These are phyloP conservation scores for Proales similis DNA, from an alignment of 1,140 invertebrate species.

Conservation along the genomic window DNA sequence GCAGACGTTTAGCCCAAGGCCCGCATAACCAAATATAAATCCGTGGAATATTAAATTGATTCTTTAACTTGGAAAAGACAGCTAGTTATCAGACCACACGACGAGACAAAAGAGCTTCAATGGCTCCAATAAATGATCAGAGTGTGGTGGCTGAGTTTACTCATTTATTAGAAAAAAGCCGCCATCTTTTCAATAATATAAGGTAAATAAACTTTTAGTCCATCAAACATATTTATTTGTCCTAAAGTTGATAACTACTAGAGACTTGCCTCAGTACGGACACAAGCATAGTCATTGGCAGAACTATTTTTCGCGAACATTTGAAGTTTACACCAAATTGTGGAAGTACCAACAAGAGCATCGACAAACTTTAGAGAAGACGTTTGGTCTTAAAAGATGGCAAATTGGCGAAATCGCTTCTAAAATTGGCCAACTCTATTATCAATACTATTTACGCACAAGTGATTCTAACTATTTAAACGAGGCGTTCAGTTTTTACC, in stretches of 20 bases:
- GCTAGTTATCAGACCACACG: too few relatives aligned
- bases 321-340: conserved; percentile 94
- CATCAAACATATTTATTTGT: conserved; percentile 39
- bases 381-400: conserved; percentile 92
- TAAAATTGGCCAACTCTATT: conserved; percentile 96
- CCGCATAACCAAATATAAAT: too few relatives aligned
- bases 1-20: too few relatives aligned
- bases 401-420: conserved; percentile 97
- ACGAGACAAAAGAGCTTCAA: too few relatives aligned
- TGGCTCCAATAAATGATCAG: too few relatives aligned
- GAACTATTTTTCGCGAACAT: conserved; percentile 88
- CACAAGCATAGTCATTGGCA: conserved; percentile 84
- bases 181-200: conserved; percentile 25
- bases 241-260: too few relatives aligned
- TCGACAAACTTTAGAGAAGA: conserved; percentile 77
- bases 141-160: conserved; percentile 33
- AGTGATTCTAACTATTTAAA: conserved; percentile 92
- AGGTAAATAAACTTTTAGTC: background rate
- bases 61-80: too few relatives aligned
- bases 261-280: conserved; percentile 89
- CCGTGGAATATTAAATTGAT: too few relatives aligned
- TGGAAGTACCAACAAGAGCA: conserved; percentile 99
- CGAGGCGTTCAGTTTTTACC: conserved; percentile 91
- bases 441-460: conserved; percentile 91
- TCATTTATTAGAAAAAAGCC: conserved; percentile 29